Evolutionary conservation across 1,140 invertebrate genomes (phyloP), one percentile per base, ranked within the genome.

Genomic region (Megalopta genalis): DNA sequence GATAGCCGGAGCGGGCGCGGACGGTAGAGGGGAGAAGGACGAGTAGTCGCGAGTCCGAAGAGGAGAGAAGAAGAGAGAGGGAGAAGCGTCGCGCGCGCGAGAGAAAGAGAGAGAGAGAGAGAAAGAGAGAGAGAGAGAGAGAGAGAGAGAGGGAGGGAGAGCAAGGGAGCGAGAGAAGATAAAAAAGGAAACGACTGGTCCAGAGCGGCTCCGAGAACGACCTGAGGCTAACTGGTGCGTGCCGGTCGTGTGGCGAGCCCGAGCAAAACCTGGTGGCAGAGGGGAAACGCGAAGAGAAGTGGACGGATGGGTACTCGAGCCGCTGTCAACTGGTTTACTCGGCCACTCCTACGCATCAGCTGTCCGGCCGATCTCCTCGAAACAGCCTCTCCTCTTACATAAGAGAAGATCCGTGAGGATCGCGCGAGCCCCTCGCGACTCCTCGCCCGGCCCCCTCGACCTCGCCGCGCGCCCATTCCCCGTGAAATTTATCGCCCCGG

Each of bases 281-380:
- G 71, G 76, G 60, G 73, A 77, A 74, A 68, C 60, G 70, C 25
- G 46, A 74, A 49, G 54, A 84, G 80, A 85, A 85, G 74, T 71
- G 82, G 74, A 77, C 69, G 84, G 83, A 85, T 78, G 84, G 37
- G 83, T 82, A 75, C 74, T 80, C 68, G 23, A 72, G 65, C 71
- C 70, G 75, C 65, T 84, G 86, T 88, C 86, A 84, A 87, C 83
- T 85, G 83, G 85, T 86, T 87, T 82, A 77, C 80, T 84, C 84
- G 84, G 82, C 75, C 82, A 86, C 87, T 88, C 86, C 87, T 85
- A 88, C 87, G 86, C 87, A 86, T 86, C 82, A 86, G 82, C 86
- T 87, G 86, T 79, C 75, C 59, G 80, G 60, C 71, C 73, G 82
- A 87, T 79, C 86, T 83, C 68, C 79, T 74, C 85, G 79, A 87